These are phyloP conservation scores for Hesperophylax magnus DNA, from an alignment of 1,140 invertebrate species.

Conservation along the genomic window DNA sequence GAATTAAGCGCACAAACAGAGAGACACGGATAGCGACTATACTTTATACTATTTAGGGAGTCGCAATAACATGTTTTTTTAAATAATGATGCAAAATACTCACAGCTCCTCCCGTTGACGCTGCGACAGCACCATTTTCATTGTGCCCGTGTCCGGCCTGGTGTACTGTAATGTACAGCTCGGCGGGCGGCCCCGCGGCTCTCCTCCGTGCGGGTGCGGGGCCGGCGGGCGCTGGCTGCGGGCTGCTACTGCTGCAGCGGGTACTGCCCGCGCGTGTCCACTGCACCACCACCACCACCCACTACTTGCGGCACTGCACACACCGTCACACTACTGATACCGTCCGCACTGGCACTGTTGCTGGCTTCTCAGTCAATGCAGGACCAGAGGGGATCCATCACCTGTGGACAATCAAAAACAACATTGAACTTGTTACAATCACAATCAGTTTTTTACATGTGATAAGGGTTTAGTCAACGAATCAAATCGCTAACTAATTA, in stretches of 20 bases:
- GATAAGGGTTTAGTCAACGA: no score
- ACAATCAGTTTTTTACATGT: no score
- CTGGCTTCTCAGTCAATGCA: slow-evolving; percentile 16
- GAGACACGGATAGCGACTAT: no score
- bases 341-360: slow-evolving; percentile 1
- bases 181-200: slow-evolving; percentile 45
- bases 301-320: not conserved
- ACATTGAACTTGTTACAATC: no score
- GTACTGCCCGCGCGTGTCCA: slow-evolving; percentile 12
- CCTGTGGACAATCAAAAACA: slow-evolving; percentile 9
- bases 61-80: no score
- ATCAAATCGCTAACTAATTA: no score
- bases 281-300: not conserved
- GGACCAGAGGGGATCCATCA: slow-evolving; percentile 39
- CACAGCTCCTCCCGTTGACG: slow-evolving; percentile 99
- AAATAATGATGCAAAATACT: slow-evolving; percentile 69
- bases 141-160: slow-evolving; percentile 71
- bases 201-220: slow-evolving; percentile 53
- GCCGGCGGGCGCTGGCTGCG: slow-evolving; percentile 28
- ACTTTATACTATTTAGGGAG: no score
- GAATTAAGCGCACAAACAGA: no score
- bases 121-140: slow-evolving; percentile 99
- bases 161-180: slow-evolving; percentile 42
- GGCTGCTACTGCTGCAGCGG: not conserved
- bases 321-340: not conserved